Evolutionary conservation across 2,113 vertebrate genomes (phyloP).

Genomic region (Cryptoleucopteryx plumbea): DNA sequence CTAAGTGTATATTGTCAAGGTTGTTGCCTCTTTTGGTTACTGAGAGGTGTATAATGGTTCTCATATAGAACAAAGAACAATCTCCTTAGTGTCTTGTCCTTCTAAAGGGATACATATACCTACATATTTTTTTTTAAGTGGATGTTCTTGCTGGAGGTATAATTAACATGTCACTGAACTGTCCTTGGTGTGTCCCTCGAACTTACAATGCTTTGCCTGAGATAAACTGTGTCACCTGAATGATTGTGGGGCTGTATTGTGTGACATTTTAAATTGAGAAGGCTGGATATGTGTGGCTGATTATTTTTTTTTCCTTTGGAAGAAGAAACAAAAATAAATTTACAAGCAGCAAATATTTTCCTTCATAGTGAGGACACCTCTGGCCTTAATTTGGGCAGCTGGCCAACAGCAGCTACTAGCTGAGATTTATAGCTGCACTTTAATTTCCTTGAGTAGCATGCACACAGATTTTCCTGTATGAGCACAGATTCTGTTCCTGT

Average conservation of each 20-base stretch:
- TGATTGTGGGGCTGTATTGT: conserved; percentile 2
- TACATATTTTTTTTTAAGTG: neutral
- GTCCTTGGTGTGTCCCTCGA: conserved; percentile 34
- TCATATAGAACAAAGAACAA: neutral
- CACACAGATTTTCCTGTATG: conserved; percentile 35
- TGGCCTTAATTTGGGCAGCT: conserved; percentile 57
- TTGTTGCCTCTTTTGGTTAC: neutral
- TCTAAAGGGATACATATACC: neutral
- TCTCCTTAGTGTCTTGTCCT: neutral
- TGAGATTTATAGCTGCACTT: conserved; percentile 49
- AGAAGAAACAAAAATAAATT: conserved; percentile 63
- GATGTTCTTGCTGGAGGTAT: conserved; percentile 4
- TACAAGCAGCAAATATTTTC: conserved; percentile 61
- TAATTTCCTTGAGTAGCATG: conserved; percentile 51
- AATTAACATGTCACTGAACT: conserved; percentile 39
- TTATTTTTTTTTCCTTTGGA: neutral
- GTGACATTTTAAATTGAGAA: conserved; percentile 60
- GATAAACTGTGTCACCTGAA: conserved; percentile 35
- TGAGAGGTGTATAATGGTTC: neutral
- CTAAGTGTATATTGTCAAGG: conserved; percentile 2
- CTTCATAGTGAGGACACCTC: conserved; percentile 37
- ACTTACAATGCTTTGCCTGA: neutral
- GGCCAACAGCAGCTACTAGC: conserved; percentile 45
- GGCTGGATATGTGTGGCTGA: neutral
- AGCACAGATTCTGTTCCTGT: conserved; percentile 18